These are phyloP conservation scores for Cheilosia variabilis DNA, from an alignment of 2,888 invertebrate genomes.

Conservation along the genomic window DNA sequence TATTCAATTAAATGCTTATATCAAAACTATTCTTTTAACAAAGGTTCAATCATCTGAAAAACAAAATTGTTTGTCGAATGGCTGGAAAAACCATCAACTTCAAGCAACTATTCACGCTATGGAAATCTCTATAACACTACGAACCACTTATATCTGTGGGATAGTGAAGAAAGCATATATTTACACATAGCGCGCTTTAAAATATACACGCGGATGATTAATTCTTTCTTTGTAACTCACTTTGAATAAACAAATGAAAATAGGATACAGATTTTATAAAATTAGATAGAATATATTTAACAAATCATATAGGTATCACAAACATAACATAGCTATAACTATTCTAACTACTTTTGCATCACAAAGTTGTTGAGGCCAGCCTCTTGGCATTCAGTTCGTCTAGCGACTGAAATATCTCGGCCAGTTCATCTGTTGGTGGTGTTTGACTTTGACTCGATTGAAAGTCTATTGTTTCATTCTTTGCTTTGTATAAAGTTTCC, in stretches of 20 bases:
- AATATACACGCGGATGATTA: too few species aligned
- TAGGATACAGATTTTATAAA: not conserved
- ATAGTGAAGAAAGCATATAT: too few species aligned
- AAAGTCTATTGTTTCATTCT: constrained; percentile 77
- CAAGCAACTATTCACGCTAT: too few species aligned
- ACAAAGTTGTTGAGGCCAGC: constrained; percentile 21
- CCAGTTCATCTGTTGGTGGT: constrained; percentile 48
- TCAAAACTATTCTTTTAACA: too few species aligned
- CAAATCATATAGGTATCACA: not conserved
- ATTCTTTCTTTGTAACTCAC: not conserved
- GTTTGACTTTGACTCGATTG: constrained; percentile 79
- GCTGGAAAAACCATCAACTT: too few species aligned
- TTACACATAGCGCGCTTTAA: too few species aligned
- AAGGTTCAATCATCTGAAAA: too few species aligned
- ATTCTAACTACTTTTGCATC: not conserved
- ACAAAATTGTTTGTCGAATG: too few species aligned
- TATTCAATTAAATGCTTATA: too few species aligned
- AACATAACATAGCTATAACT: not conserved
- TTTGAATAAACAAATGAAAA: not conserved
- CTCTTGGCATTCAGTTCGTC: constrained; percentile 60
- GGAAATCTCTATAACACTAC: too few species aligned
- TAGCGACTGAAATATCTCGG: constrained; percentile 56
- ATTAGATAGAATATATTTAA: not conserved
- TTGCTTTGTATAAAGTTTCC: constrained; percentile 75
- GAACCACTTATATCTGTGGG: too few species aligned